These are phyloP conservation scores for Larimichthys crocea DNA, from an alignment of 2,113 vertebrate genomes.

Conservation along the genomic window DNA sequence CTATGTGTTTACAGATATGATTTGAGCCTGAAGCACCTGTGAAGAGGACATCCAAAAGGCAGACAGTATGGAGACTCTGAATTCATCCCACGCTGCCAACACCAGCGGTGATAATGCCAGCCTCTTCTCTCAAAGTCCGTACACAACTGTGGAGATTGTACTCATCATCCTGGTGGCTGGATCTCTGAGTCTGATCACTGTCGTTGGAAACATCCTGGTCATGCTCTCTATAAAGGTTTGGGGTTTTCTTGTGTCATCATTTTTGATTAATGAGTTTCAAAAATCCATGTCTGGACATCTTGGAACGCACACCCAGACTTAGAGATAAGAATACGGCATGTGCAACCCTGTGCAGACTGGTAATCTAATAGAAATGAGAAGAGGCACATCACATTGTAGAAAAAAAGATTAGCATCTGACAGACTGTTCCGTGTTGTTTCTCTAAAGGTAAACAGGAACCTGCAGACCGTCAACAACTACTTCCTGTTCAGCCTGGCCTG, in stretches of 20 bases:
- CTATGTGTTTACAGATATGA: slow-evolving; percentile 37
- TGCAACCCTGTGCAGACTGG: slow-evolving; percentile 16
- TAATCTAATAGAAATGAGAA: slow-evolving; percentile 69
- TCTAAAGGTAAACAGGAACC: slow-evolving; percentile 96
- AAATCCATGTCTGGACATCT: slow-evolving; percentile 31
- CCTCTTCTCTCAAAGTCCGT: slow-evolving; percentile 81
- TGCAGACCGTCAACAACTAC: slow-evolving; percentile 99
- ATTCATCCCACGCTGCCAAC: slow-evolving; percentile 58
- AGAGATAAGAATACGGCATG: slow-evolving; percentile 40
- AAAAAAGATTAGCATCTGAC: slow-evolving; percentile 76
- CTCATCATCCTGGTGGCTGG: slow-evolving; percentile 94
- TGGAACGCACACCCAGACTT: slow-evolving; percentile 25
- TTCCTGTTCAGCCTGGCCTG: slow-evolving; percentile 98
- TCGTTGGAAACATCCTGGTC: slow-evolving; percentile 96
- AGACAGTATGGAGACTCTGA: slow-evolving; percentile 72
- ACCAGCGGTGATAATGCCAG: slow-evolving; percentile 29
- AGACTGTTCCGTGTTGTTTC: slow-evolving; percentile 85
- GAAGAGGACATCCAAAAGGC: slow-evolving; percentile 31
- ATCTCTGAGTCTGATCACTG: slow-evolving; percentile 93
- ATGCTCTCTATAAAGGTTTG: slow-evolving; percentile 98
- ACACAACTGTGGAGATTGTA: slow-evolving; percentile 89
- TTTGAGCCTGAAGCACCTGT: slow-evolving; percentile 37
- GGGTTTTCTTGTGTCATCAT: slow-evolving; percentile 33
- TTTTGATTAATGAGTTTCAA: slow-evolving; percentile 38
- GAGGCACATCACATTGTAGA: slow-evolving; percentile 55